phyloP scores from a whole-genome alignment of 2,113 vertebrate genomes.

The Amphilophus citrinellus region DNA sequence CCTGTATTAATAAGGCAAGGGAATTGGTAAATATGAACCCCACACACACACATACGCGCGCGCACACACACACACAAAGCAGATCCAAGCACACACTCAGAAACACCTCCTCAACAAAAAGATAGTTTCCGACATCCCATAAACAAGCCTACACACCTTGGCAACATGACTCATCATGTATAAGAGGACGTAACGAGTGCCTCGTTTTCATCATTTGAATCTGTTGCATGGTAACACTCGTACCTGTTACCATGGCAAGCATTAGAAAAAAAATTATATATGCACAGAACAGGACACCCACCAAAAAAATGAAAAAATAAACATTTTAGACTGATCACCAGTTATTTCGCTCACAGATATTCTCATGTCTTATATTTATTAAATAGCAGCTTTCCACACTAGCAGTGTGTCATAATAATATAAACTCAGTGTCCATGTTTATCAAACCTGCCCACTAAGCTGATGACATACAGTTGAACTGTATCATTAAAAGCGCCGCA shows the following conservation, averaged over 20 bases:
- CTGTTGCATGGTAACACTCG: constrained; percentile 48
- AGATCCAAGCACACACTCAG: constrained; percentile 1
- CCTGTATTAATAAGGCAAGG: constrained; percentile 77
- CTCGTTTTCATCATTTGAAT: constrained; percentile 45
- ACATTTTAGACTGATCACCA: not conserved
- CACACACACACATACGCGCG: not conserved
- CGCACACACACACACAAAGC: not conserved
- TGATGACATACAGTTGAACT: not conserved
- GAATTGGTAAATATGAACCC: constrained; percentile 76
- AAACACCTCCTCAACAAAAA: constrained; percentile 39
- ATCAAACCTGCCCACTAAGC: not conserved
- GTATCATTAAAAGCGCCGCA: not conserved
- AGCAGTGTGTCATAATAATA: not conserved
- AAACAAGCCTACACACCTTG: constrained; percentile 58
- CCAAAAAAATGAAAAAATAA: accelerated
- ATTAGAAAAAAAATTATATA: not conserved
- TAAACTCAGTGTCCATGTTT: not conserved
- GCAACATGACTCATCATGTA: constrained; percentile 53
- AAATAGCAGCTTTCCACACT: not conserved
- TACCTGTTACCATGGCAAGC: constrained; percentile 30
- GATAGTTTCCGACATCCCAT: constrained; percentile 41
- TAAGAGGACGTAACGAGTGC: constrained; percentile 48
- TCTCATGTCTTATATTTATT: not conserved
- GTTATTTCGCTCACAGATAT: not conserved
- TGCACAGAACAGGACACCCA: not conserved